Evolutionary conservation across 2,113 vertebrate genomes (phyloP), one percentile per base, ranked within the genome.

Genomic region (Delphinapterus leucas): DNA sequence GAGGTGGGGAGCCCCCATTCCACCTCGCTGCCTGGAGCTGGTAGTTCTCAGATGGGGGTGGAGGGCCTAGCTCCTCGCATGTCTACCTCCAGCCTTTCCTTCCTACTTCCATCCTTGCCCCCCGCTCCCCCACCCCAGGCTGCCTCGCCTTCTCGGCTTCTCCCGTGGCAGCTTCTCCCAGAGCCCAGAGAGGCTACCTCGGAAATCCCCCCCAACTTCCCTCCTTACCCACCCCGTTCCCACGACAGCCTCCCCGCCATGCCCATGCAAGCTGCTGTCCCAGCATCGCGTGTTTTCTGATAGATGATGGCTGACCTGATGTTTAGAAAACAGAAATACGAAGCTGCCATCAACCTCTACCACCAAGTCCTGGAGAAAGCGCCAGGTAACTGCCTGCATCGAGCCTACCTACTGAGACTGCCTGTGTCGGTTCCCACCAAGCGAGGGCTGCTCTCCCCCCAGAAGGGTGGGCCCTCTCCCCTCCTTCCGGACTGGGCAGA

Each of bases 241-340:
- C 28, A 17, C 20, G 5, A 2, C 31, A 10, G 11, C 25, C 58
- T 21, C 55, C 65, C 17, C 26, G 7, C 10, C 4, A 6, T 2
- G 0, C 38, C 33, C 49, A 6, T 1, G 33, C 70, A 58, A 49
- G 25, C 88, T 21, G 47, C 49, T 53, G 20, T 82, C 49, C 63
- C 10, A 79, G 63, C 15, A 7, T 6, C 5, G 0, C 58, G 21
- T 90, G 36, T 96, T 95, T 65, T 95, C 95, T 93, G 31, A 81
- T 71, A 99, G 98, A 79, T 98, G 85, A 98, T 98, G 98, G 98
- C 98, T 3, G 98, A 99, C 63, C 68, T 99, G 92, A 95, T 98
- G 96, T 98, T 99, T 53, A 97, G 96, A 94, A 98, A 98, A 86
- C 97, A 98, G 67, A 97, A 99, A 20, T 98, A 98, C 1, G 97